Evolutionary conservation across 2,888 invertebrate genomes (phyloP).

Genomic region (Leucophora obtusa): DNA sequence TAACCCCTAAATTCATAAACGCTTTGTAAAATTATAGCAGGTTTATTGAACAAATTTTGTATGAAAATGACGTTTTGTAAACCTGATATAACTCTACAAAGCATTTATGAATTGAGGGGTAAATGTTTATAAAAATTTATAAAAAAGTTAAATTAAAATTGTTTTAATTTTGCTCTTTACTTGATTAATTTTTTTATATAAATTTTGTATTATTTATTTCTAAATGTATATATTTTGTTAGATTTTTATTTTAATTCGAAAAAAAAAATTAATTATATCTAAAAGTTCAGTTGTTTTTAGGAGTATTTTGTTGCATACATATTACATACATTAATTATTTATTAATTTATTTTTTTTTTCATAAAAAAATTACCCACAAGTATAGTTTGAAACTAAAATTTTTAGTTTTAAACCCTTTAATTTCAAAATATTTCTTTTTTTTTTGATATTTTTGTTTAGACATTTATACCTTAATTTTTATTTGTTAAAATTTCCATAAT

Average conservation of each 20-base stretch:
- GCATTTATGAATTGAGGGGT: too few relatives aligned
- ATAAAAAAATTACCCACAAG: constrained; percentile 34
- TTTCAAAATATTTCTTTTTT: constrained; percentile 53
- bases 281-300: constrained; percentile 77
- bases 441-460: constrained; percentile 54
- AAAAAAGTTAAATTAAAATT: too few relatives aligned
- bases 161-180: too few relatives aligned
- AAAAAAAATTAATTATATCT: constrained; percentile 48
- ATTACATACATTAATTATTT: neutral
- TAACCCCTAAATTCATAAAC: too few relatives aligned
- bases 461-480: constrained; percentile 51
- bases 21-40: too few relatives aligned
- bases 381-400: neutral
- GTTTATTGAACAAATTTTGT: too few relatives aligned
- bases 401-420: constrained; percentile 1
- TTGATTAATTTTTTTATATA: too few relatives aligned
- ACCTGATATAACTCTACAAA: too few relatives aligned
- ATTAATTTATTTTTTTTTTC: constrained; percentile 15
- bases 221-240: constrained; percentile 41
- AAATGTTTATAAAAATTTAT: too few relatives aligned
- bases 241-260: constrained; percentile 38
- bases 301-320: constrained; percentile 65
- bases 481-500: constrained; percentile 29
- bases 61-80: too few relatives aligned
- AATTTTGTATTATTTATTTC: too few relatives aligned